A percentile compares a stretch with the other conserved stretches of the same genome.
These are phyloP conservation scores for Pandemis heparana DNA, from an alignment of 2,888 invertebrate species.

Conservation along the genomic window DNA sequence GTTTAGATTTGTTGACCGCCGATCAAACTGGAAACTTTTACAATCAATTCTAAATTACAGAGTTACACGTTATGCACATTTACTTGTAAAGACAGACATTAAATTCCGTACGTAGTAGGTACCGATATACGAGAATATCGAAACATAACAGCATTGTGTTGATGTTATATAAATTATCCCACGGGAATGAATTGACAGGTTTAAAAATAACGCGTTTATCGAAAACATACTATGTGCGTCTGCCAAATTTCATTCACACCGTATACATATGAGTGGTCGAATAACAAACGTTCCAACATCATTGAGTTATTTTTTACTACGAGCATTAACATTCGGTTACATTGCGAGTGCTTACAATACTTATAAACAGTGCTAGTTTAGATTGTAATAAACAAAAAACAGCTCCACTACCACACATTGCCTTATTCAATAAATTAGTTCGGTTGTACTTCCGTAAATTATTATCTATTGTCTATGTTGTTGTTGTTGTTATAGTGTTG, in stretches of 20 bases:
- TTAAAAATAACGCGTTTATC: neutral
- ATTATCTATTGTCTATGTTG: neutral
- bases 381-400: too few species aligned
- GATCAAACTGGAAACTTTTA: neutral
- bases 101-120: too few species aligned
- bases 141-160: too few species aligned
- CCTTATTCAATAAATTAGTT: too few species aligned
- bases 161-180: neutral
- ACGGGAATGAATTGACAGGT: neutral
- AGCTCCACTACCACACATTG: too few species aligned
- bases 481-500: neutral
- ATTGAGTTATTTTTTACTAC: neutral
- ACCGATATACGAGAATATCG: too few species aligned
- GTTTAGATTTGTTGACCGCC: neutral
- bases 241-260: neutral
- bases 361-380: too few species aligned
- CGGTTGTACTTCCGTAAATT: too few species aligned
- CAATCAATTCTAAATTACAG: neutral
- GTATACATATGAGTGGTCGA: neutral
- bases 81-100: too few species aligned
- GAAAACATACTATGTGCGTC: neutral
- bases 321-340: neutral
- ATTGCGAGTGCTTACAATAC: neutral
- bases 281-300: neutral
- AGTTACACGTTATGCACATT: too few species aligned